phyloP scores from a whole-genome alignment of 2,113 vertebrate species.

The Gnathonemus echidnorhynchus region DNA sequence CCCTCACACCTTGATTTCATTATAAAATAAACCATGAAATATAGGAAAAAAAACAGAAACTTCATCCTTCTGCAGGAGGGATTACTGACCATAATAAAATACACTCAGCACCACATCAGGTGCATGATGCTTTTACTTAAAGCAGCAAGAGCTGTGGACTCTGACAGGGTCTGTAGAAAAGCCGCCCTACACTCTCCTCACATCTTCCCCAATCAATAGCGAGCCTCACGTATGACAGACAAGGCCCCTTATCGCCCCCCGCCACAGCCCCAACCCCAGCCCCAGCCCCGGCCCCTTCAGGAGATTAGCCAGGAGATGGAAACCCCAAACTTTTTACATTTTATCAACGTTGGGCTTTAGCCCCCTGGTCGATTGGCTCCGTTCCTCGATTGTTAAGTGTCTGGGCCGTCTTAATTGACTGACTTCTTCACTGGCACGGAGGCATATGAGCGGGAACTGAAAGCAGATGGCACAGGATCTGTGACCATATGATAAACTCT shows the following conservation, averaged over 20 bases:
- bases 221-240: constrained; percentile 11
- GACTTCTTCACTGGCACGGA: constrained; percentile 32
- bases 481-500: constrained; percentile 39
- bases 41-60: background rate
- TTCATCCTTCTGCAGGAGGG: background rate
- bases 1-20: background rate
- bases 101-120: background rate
- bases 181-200: background rate
- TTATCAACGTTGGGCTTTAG: constrained; percentile 3
- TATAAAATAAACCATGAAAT: background rate
- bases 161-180: constrained; percentile 8
- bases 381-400: constrained; percentile 42
- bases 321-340: background rate
- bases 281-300: background rate
- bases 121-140: constrained; percentile 19
- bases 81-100: background rate
- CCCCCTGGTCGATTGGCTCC: constrained; percentile 35
- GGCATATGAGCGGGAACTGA: constrained; percentile 44
- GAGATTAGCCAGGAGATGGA: constrained; percentile 12
- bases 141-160: background rate
- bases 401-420: constrained; percentile 42
- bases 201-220: background rate
- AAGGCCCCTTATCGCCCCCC: constrained; percentile 21
- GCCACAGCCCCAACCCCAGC: constrained; percentile 16
- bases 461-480: constrained; percentile 35